Conservation (phyloP, 2,113 vertebrate genomes). For the Motacilla alba region DNA sequence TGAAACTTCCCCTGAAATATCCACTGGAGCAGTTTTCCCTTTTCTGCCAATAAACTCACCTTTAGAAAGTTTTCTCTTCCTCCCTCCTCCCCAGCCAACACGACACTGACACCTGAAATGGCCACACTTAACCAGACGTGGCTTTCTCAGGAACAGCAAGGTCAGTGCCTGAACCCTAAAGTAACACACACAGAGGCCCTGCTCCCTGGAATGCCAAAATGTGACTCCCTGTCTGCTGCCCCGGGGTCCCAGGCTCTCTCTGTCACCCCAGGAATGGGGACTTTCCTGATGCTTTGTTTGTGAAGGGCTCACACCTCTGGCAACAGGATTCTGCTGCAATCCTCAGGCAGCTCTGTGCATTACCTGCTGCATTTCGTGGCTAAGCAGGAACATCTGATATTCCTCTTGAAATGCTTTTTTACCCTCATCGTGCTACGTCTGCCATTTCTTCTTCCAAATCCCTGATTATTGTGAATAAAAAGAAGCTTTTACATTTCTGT, state of each 20-base stretch:
- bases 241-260: not conserved
- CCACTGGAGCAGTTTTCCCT: not conserved
- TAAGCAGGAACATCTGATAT: not conserved
- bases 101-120: not conserved
- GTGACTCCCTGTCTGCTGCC: not conserved
- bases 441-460: not conserved
- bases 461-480: not conserved
- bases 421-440: not conserved
- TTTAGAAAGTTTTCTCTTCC: not conserved
- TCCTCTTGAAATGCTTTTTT: not conserved
- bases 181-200: not conserved
- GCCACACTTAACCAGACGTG: not conserved
- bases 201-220: not conserved
- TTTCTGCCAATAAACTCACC: not conserved
- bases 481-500: not conserved
- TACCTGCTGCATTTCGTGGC: not conserved
- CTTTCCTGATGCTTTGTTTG: not conserved
- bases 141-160: not conserved
- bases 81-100: not conserved
- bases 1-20: conserved; percentile 20
- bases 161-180: not conserved
- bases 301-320: not conserved
- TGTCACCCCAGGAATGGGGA: not conserved
- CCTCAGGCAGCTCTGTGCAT: not conserved
- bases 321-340: not conserved